Conservation (phyloP, 2,797 vertebrate genomes). For the Pseudotriccus pelzelni region DNA sequence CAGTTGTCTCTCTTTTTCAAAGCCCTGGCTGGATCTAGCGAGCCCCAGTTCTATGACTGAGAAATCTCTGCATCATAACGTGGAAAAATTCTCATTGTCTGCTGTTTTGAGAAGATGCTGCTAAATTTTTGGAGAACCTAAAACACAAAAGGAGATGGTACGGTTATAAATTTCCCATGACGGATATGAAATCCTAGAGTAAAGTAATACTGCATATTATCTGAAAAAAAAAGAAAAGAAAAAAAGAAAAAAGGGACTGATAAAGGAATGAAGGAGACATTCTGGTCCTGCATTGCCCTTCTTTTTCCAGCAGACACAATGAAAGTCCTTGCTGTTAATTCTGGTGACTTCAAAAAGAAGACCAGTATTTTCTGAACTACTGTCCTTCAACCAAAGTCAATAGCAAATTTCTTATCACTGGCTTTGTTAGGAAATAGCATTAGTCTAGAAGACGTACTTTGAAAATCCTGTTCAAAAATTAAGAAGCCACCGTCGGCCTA, state of each 20-base stretch:
- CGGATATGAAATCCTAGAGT: not conserved
- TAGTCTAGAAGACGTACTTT: not conserved
- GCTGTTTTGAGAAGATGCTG: constrained; percentile 75
- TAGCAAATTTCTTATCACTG: not conserved
- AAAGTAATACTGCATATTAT: not conserved
- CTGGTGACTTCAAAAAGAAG: not conserved
- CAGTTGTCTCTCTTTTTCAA: constrained; percentile 78
- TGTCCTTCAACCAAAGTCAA: not conserved
- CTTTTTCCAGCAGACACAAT: not conserved
- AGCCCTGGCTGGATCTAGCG: constrained; percentile 52
- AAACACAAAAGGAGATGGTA: not conserved
- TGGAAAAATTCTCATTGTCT: constrained; percentile 77
- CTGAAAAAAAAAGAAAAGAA: not conserved
- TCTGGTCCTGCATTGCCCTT: not conserved
- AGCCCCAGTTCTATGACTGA: constrained; percentile 52
- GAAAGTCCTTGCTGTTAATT: not conserved
- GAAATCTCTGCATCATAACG: constrained; percentile 67
- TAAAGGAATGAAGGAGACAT: not conserved
- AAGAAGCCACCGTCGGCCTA: not conserved
- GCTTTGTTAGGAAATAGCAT: not conserved
- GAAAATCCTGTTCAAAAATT: not conserved
- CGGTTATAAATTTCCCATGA: not conserved
- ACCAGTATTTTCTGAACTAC: not conserved
- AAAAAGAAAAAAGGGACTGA: not conserved
- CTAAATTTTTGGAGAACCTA: constrained; percentile 77